Evolutionary conservation across 2,888 invertebrate species (phyloP), one percentile per base, ranked within the genome.

Genomic region (Orchestes rusci): DNA sequence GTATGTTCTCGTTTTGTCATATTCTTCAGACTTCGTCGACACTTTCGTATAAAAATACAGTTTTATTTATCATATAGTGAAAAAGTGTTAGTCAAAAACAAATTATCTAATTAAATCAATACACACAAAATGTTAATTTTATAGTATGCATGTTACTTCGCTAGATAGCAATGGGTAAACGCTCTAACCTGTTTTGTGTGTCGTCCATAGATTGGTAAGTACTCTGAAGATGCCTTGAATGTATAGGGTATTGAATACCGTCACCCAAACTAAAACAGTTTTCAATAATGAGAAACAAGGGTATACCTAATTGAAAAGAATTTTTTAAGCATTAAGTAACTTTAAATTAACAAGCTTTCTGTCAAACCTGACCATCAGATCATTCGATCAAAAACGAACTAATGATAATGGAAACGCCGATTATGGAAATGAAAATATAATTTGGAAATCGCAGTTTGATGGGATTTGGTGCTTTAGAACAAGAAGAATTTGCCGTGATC

Each of bases 161-260:
- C 39, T 42, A 49, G 13, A 48, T 33, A 48, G 39, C 39, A 39
- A 38, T 48, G 39, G 37, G 42, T 45, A 51, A 44, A 51, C 34
- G 40, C 31, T 80, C 84, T 83, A 80, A 84, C 83, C 85, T 86
- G 75, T 81, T 80, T 70, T 78, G 80, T 69, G 81, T 85, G 72
- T 79, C 82, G 73, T 88, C 89, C 89, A 90, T 90, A 60, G 90
- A 88, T 73, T 89, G 82, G 80, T 91, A 90, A 64, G 16, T 39
- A 70, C 74, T 76, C 67, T 73, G 71, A 69, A 84, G 83, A 65
- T 75, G 76, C 63, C 73, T 74, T 62, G 80, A 77, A 62, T 84
- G 81, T 68, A 86, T 85, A 61, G 86, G 85, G 77, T 76, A 92
- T 72, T 77, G 79, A 71, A 86, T 79, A 73, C 91, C 92, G 73